Evolutionary conservation across 2,113 vertebrate species (phyloP).

Genomic region (Phoenicopterus ruber): DNA sequence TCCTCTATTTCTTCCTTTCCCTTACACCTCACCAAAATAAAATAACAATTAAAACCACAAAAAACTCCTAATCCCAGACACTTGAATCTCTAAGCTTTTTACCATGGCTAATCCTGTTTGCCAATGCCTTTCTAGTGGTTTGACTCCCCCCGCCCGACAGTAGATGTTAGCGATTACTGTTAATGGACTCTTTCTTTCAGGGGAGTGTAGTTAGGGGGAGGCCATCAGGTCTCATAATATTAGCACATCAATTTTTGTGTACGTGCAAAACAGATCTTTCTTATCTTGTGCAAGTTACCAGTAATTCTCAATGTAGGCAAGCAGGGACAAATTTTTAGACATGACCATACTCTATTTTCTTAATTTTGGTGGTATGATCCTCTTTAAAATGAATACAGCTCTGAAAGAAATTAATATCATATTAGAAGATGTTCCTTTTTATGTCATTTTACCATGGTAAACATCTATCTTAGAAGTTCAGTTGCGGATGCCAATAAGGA

Average conservation of each 20-base stretch:
- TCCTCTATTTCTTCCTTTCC: neutral
- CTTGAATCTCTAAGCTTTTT: slow-evolving; percentile 58
- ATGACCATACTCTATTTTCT: too few relatives aligned
- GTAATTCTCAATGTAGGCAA: neutral
- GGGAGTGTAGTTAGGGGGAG: neutral
- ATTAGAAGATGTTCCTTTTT: neutral
- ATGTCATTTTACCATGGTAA: neutral
- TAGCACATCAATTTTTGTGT: neutral
- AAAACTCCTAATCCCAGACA: neutral
- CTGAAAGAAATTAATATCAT: neutral
- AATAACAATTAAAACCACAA: neutral
- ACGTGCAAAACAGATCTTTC: neutral
- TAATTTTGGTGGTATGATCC: neutral
- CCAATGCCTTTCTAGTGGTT: slow-evolving; percentile 2
- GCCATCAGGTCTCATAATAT: neutral
- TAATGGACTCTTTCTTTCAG: neutral
- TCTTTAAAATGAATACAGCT: neutral
- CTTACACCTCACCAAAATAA: neutral
- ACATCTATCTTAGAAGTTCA: neutral
- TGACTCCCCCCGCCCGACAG: neutral
- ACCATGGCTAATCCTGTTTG: slow-evolving; percentile 42
- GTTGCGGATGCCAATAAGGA: neutral
- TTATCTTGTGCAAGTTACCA: neutral
- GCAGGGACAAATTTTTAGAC: neutral
- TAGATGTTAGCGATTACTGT: neutral